Percentiles rank a stretch among this genome's conserved stretches.
These are phyloP conservation scores for Berghia stephanieae DNA, from an alignment of 1,140 invertebrate genomes.

Conservation along the genomic window DNA sequence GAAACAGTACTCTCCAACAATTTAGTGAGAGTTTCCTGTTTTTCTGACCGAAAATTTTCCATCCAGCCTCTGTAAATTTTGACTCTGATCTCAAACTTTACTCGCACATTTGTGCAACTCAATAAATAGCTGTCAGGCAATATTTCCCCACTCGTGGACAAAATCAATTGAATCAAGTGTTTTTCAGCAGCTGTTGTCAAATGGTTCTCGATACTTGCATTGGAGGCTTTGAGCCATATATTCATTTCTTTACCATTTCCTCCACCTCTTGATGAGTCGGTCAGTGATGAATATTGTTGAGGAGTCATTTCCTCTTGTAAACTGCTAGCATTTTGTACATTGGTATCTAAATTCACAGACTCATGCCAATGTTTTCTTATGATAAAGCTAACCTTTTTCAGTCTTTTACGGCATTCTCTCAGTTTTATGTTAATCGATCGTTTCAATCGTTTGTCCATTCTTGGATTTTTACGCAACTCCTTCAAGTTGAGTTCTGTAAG, in stretches of 20 bases:
- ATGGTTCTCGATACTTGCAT: slow-evolving; percentile 26
- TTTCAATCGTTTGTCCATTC: slow-evolving; percentile 29
- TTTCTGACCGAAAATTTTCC: not conserved
- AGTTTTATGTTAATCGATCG: slow-evolving; percentile 30
- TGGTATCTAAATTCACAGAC: too few species aligned
- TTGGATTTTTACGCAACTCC: slow-evolving; percentile 35
- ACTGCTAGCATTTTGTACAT: too few species aligned
- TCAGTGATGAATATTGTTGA: too few species aligned
- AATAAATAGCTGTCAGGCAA: not conserved
- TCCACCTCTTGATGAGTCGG: too few species aligned
- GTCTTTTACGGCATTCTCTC: too few species aligned
- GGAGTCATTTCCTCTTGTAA: slow-evolving; percentile 31
- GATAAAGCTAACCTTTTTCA: too few species aligned
- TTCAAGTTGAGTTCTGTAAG: slow-evolving; percentile 42
- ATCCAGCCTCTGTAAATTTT: slow-evolving; percentile 26
- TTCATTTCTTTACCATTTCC: not conserved
- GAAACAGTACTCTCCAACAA: not conserved
- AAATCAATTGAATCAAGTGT: slow-evolving; percentile 18
- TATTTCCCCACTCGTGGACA: not conserved
- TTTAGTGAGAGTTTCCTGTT: not conserved
- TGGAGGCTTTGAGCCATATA: slow-evolving; percentile 24
- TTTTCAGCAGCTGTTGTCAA: not conserved
- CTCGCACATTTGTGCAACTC: not conserved
- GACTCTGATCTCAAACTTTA: not conserved
- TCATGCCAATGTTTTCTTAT: too few species aligned